A percentile compares a stretch with the other conserved stretches of the same genome.
These are phyloP conservation scores for Neoarius graeffei DNA, from an alignment of 2,113 vertebrate species.

Conservation along the genomic window DNA sequence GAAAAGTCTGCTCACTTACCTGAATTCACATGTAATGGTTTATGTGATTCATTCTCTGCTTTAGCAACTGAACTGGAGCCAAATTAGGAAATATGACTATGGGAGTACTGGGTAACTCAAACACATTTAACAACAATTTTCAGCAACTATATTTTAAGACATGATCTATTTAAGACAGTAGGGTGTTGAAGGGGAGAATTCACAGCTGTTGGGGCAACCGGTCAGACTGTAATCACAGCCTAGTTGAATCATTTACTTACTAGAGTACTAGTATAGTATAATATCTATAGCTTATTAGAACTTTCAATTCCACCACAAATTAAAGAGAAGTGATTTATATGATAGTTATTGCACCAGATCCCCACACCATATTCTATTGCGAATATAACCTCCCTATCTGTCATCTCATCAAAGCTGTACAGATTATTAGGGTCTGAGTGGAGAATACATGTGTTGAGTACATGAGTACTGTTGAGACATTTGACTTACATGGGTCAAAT, in stretches of 20 bases:
- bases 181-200: slow-evolving; percentile 50
- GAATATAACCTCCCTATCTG: not conserved
- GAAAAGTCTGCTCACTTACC: slow-evolving; percentile 34
- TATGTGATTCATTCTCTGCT: slow-evolving; percentile 67
- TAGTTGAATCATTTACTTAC: slow-evolving; percentile 47
- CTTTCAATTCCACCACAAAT: not conserved
- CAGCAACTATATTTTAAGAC: slow-evolving; percentile 23
- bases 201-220: slow-evolving; percentile 69
- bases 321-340: not conserved
- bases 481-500: slow-evolving; percentile 26
- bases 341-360: not conserved
- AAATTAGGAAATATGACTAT: slow-evolving; percentile 65
- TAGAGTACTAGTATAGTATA: too few relatives aligned
- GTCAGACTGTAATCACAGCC: slow-evolving; percentile 61
- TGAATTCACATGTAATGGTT: slow-evolving; percentile 69
- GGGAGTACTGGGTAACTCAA: slow-evolving; percentile 45
- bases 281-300: slow-evolving; percentile 11
- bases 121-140: slow-evolving; percentile 64
- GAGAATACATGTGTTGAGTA: slow-evolving; percentile 25
- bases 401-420: not conserved
- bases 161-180: slow-evolving; percentile 56
- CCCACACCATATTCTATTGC: not conserved
- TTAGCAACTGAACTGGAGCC: slow-evolving; percentile 55
- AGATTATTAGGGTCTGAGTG: slow-evolving; percentile 53
- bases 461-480: not conserved